phyloP scores from a whole-genome alignment of 2,797 vertebrate species.

The Clamator glandarius region DNA sequence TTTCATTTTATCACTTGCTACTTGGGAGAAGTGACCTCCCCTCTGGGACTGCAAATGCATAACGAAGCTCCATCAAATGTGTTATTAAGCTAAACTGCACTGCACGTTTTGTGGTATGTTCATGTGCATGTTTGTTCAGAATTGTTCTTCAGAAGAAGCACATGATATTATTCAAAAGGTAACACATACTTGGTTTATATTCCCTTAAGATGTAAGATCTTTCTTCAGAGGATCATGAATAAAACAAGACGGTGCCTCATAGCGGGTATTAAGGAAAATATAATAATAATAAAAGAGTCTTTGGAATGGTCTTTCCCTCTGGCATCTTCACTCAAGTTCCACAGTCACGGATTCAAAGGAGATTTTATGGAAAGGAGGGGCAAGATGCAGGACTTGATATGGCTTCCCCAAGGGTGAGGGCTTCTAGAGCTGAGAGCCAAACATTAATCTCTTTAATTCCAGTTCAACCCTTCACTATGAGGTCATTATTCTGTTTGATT shows the following conservation, averaged over 20 bases:
- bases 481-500: conserved; percentile 25
- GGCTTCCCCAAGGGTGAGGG: conserved; percentile 38
- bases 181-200: neutral
- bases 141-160: neutral
- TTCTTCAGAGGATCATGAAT: conserved; percentile 9
- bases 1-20: too few species aligned
- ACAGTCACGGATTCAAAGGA: neutral
- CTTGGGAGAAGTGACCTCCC: too few species aligned
- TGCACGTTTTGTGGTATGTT: neutral
- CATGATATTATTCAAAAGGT: neutral
- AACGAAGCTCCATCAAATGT: fast-evolving
- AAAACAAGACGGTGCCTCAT: neutral
- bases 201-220: neutral
- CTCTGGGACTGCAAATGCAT: neutral
- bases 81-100: neutral
- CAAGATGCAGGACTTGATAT: neutral
- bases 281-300: neutral
- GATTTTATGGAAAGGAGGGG: neutral
- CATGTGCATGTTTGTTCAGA: neutral
- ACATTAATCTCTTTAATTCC: conserved; percentile 31
- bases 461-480: neutral
- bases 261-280: neutral
- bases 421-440: neutral
- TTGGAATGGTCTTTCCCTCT: conserved; percentile 11
- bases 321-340: neutral